phyloP scores from a whole-genome alignment of 2,797 vertebrate species.

The Pteropus rufus region DNA sequence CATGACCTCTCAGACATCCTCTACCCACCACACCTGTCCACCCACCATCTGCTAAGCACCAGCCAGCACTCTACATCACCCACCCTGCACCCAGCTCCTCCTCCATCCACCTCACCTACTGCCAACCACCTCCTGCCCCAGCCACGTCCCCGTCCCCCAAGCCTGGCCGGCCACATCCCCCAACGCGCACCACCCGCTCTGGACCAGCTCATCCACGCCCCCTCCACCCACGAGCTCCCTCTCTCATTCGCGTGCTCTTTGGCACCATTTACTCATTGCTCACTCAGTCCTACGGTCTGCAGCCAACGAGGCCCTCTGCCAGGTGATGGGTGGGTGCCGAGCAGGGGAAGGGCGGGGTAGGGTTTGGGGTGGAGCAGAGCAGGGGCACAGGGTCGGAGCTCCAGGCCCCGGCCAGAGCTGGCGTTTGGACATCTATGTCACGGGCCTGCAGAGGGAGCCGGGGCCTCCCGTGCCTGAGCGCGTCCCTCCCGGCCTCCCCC shows the following conservation, averaged over 20 bases:
- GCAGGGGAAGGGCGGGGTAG: not conserved
- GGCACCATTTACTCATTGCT: not conserved
- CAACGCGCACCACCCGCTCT: not conserved
- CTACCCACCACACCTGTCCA: too few species aligned
- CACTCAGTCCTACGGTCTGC: not conserved
- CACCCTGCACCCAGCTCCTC: too few species aligned
- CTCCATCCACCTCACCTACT: not conserved
- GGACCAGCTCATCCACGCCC: not conserved
- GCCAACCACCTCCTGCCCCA: not conserved
- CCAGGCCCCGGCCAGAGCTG: not conserved
- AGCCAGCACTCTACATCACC: not conserved
- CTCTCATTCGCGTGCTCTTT: not conserved
- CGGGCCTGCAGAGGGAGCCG: not conserved
- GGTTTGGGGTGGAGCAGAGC: too few species aligned
- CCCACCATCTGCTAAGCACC: not conserved
- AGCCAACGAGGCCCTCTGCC: not conserved
- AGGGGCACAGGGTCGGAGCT: not conserved
- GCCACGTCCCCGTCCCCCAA: fast-evolving
- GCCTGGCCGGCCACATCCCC: not conserved
- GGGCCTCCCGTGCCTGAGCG: not conserved
- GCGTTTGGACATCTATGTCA: not conserved
- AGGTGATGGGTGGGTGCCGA: not conserved
- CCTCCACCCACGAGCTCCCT: fast-evolving
- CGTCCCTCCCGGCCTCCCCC: not conserved
- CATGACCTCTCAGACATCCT: not conserved